phyloP scores from a whole-genome alignment of 2,888 invertebrate species.

The Rotaria magnacalcarata region DNA sequence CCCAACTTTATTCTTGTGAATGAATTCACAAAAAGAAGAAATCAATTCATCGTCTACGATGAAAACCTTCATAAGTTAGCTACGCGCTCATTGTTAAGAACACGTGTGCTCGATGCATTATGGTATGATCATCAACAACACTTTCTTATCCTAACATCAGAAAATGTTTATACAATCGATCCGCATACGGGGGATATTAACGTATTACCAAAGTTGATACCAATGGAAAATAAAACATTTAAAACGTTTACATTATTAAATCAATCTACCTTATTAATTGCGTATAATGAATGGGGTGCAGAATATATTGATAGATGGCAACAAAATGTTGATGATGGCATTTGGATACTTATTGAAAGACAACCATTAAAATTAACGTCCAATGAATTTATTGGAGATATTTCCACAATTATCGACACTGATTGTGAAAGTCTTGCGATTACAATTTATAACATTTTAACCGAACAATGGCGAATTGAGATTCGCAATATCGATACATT shows the following conservation, averaged over 20 bases:
- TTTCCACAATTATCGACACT: background rate
- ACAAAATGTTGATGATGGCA: background rate
- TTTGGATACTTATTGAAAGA: background rate
- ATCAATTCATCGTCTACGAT: background rate
- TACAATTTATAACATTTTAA: background rate
- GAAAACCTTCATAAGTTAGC: background rate
- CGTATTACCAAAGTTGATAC: background rate
- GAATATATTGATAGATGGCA: conserved; percentile 1
- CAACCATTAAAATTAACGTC: background rate
- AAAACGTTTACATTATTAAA: background rate
- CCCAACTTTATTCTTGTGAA: background rate
- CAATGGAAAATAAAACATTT: background rate
- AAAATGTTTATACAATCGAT: background rate
- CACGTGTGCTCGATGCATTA: background rate
- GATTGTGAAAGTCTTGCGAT: background rate
- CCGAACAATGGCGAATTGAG: conserved; percentile 7
- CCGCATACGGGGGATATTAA: background rate
- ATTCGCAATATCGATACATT: background rate
- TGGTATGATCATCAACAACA: background rate
- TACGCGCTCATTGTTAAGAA: background rate
- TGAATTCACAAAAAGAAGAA: background rate
- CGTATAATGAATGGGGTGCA: background rate
- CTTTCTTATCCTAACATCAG: background rate
- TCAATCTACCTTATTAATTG: background rate
- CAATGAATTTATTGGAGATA: conserved; percentile 10